A percentile compares a stretch with the other conserved stretches of the same genome.
These are phyloP conservation scores for Patella pellucida DNA, from an alignment of 2,888 invertebrate genomes.

Conservation along the genomic window DNA sequence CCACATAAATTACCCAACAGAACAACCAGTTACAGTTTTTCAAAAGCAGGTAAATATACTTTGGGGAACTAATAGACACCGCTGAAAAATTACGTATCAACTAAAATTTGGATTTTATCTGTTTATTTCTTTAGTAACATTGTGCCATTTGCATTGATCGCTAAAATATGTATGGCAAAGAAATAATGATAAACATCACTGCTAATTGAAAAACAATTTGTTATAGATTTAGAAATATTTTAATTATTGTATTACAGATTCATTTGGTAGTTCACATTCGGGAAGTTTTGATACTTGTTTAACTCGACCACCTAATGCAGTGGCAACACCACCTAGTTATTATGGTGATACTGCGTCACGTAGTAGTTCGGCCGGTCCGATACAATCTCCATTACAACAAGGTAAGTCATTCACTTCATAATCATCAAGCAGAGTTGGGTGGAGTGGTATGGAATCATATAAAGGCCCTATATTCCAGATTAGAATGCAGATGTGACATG, in stretches of 20 bases:
- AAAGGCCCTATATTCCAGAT: too few species aligned
- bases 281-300: constrained; percentile 42
- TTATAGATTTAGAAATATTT: too few species aligned
- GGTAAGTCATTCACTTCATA: constrained; percentile 27
- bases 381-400: constrained; percentile 51
- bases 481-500: too few species aligned
- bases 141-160: constrained; percentile 8
- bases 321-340: constrained; percentile 55
- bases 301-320: constrained; percentile 48
- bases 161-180: too few species aligned
- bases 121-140: constrained; percentile 2
- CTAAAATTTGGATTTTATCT: too few species aligned
- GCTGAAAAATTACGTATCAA: too few species aligned
- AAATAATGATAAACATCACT: too few species aligned
- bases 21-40: constrained; percentile 6
- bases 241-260: neutral
- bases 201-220: too few species aligned
- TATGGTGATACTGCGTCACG: constrained; percentile 49
- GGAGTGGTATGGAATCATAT: too few species aligned
- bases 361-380: constrained; percentile 53
- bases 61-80: too few species aligned
- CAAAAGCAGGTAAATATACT: neutral
- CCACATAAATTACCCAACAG: constrained; percentile 26
- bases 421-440: too few species aligned
- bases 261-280: constrained; percentile 29